Evolutionary conservation across 2,888 invertebrate species (phyloP).

Genomic region (Lepidonotus clava): DNA sequence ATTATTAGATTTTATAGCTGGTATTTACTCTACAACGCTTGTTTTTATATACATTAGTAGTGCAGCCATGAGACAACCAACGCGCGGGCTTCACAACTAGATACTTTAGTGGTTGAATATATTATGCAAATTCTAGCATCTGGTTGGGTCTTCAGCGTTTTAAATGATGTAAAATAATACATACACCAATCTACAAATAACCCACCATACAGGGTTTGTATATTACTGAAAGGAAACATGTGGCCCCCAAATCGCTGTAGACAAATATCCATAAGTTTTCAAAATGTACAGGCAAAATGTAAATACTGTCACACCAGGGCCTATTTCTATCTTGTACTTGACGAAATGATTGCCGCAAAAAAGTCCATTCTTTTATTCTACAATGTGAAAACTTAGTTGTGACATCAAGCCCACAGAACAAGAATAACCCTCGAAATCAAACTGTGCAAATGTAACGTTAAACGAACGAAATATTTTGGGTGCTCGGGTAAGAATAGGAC

Average conservation of each 20-base stretch:
- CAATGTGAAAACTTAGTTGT: not conserved
- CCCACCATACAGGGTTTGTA: too few relatives aligned
- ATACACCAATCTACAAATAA: too few relatives aligned
- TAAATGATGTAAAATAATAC: too few relatives aligned
- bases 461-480: not conserved
- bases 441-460: not conserved
- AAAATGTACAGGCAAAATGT: too few relatives aligned
- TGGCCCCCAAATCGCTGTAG: too few relatives aligned
- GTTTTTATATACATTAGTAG: not conserved
- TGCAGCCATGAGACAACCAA: slow-evolving; percentile 11
- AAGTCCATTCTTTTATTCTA: not conserved
- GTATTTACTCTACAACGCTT: not conserved
- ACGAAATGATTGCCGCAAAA: not conserved
- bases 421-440: not conserved
- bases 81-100: not conserved
- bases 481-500: not conserved
- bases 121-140: too few relatives aligned
- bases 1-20: not conserved
- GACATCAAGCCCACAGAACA: not conserved
- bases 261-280: too few relatives aligned
- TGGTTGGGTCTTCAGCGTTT: too few relatives aligned
- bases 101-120: too few relatives aligned
- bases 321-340: too few relatives aligned
- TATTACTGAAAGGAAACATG: too few relatives aligned
- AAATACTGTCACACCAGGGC: too few relatives aligned